These are phyloP conservation scores for Digitonthophagus gazella DNA, from an alignment of 2,888 invertebrate species.

Conservation along the genomic window DNA sequence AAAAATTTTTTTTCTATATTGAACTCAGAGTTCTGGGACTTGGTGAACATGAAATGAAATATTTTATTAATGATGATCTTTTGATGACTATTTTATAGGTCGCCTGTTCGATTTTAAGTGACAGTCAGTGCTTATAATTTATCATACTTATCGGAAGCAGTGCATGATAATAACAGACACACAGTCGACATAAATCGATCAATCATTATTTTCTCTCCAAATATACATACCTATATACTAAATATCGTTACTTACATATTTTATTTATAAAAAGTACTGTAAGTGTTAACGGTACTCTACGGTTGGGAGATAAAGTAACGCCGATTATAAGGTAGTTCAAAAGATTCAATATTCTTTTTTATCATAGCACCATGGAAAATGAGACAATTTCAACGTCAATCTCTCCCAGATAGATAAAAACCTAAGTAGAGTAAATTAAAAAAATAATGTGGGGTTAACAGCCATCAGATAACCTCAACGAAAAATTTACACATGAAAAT, in stretches of 20 bases:
- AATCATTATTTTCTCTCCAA: background rate
- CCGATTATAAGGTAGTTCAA: too few relatives aligned
- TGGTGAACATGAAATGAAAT: too few relatives aligned
- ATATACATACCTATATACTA: background rate
- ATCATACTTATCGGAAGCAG: background rate
- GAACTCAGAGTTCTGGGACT: too few relatives aligned
- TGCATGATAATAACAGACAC: background rate
- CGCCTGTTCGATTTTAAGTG: background rate
- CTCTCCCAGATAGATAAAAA: background rate
- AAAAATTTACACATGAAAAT: background rate
- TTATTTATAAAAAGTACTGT: background rate
- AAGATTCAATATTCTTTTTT: too few relatives aligned
- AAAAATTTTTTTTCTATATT: too few relatives aligned
- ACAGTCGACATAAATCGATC: background rate
- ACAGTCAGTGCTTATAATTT: background rate
- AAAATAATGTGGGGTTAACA: background rate
- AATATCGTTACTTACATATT: background rate
- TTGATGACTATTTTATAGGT: too few relatives aligned
- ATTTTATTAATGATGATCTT: too few relatives aligned
- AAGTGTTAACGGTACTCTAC: too few relatives aligned
- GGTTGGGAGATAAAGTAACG: too few relatives aligned
- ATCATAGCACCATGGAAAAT: too few relatives aligned
- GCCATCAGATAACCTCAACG: background rate
- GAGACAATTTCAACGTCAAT: too few relatives aligned
- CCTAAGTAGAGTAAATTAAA: background rate